Evolutionary conservation across 2,113 vertebrate species (phyloP).

Genomic region (Tetrax tetrax): DNA sequence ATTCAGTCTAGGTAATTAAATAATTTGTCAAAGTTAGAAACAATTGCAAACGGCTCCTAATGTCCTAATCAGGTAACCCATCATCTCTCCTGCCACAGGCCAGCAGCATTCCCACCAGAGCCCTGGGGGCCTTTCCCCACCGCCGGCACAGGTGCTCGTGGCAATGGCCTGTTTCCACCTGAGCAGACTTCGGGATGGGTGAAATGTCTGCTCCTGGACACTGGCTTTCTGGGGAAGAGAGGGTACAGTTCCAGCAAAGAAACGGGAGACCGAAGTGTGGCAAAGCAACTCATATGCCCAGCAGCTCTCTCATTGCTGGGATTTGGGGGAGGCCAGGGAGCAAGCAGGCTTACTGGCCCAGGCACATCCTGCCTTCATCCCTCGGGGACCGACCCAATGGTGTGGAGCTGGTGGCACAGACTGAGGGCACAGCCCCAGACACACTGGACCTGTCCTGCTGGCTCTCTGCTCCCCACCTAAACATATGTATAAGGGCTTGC

Average conservation of each 20-base stretch:
- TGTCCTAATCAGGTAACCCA: not conserved
- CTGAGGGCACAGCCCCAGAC: not conserved
- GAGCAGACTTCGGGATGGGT: not conserved
- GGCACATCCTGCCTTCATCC: not conserved
- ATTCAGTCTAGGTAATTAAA: not conserved
- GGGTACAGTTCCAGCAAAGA: not conserved
- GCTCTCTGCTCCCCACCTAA: not conserved
- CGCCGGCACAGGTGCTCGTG: not conserved
- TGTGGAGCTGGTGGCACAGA: not conserved
- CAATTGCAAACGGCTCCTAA: not conserved
- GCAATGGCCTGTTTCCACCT: not conserved
- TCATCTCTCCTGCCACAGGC: accelerated
- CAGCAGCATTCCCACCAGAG: accelerated
- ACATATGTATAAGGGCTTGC: not conserved
- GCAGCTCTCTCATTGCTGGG: not conserved
- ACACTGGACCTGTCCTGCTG: not conserved
- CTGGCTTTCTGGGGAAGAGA: not conserved
- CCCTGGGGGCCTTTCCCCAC: not conserved
- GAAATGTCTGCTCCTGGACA: not conserved
- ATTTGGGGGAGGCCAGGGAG: not conserved
- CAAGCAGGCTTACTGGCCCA: not conserved
- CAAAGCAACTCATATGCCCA: not conserved
- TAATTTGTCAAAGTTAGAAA: not conserved
- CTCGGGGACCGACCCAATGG: accelerated
- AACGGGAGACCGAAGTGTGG: not conserved